A percentile compares a stretch with the other conserved stretches of the same genome.
phyloP scores from a whole-genome alignment of 2,113 vertebrate species.

The Pampusana beccarii region DNA sequence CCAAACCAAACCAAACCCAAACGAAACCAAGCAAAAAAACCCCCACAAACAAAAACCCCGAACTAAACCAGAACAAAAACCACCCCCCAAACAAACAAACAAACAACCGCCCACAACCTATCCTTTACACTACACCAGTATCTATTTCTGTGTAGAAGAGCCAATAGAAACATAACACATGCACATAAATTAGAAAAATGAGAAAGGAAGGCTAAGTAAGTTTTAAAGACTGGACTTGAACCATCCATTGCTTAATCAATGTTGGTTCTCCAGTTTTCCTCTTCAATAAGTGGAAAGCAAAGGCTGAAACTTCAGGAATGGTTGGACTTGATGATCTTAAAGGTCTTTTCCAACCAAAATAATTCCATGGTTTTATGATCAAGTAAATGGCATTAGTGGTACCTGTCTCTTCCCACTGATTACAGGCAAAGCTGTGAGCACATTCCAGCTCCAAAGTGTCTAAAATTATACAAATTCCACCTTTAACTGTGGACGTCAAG shows the following conservation, averaged over 20 bases:
- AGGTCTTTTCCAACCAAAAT: no score
- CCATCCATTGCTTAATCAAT: neutral
- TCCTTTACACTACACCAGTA: neutral
- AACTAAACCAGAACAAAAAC: no score
- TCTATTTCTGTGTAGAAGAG: neutral
- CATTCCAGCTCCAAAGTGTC: neutral
- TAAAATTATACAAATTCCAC: neutral
- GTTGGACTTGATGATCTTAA: no score
- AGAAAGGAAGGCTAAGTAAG: neutral
- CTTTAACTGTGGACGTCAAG: neutral
- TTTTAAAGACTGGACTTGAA: neutral
- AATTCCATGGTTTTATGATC: no score
- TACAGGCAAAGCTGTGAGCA: neutral
- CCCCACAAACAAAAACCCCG: no score
- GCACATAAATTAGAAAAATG: neutral
- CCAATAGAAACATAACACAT: neutral
- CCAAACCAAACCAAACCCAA: no score
- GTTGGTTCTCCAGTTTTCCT: neutral
- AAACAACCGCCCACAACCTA: neutral
- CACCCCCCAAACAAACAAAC: no score
- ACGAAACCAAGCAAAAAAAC: no score
- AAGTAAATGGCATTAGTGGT: neutral
- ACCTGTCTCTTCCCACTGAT: neutral
- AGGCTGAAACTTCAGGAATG: neutral
- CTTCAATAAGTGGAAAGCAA: neutral